A percentile compares a stretch with the other conserved stretches of the same genome.
Evolutionary conservation across 2,888 invertebrate genomes (phyloP).

Genomic region (Phengaris alcon): DNA sequence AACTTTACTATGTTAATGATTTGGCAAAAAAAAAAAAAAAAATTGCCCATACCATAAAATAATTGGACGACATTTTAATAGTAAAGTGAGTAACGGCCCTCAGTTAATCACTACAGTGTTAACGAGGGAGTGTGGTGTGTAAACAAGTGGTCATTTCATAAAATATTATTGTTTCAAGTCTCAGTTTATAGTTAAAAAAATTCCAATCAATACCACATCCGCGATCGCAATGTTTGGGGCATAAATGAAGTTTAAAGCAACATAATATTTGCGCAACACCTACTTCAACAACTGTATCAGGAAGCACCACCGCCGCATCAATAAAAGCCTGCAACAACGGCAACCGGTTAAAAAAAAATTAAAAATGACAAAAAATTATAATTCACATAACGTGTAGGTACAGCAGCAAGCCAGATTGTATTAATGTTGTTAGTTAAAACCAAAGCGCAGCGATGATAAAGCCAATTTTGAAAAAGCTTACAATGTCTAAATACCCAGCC

Average conservation of each 20-base stretch:
- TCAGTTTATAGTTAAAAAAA: no score
- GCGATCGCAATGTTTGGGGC: no score
- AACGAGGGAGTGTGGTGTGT: no score
- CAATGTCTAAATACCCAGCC: background rate
- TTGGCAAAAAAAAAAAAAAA: no score
- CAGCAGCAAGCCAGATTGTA: background rate
- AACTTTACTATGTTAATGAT: no score
- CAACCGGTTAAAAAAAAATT: conserved; percentile 42
- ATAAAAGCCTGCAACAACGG: conserved; percentile 56
- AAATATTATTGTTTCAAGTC: no score
- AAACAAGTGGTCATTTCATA: no score
- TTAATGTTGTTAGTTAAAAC: conserved; percentile 1
- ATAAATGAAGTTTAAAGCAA: background rate
- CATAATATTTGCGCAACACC: conserved; percentile 29
- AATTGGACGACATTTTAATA: no score
- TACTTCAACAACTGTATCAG: conserved; percentile 35
- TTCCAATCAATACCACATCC: no score
- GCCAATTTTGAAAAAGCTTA: background rate
- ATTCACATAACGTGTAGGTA: background rate
- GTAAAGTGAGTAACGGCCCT: no score
- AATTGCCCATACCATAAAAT: no score
- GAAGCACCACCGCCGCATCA: conserved; percentile 37
- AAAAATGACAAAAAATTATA: conserved; percentile 36
- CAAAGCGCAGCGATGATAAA: background rate
- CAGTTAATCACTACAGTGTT: no score